Percentiles rank a stretch among this genome's conserved stretches.
These are phyloP conservation scores for Alethe castanea DNA, from an alignment of 2,113 vertebrate species.

Conservation along the genomic window DNA sequence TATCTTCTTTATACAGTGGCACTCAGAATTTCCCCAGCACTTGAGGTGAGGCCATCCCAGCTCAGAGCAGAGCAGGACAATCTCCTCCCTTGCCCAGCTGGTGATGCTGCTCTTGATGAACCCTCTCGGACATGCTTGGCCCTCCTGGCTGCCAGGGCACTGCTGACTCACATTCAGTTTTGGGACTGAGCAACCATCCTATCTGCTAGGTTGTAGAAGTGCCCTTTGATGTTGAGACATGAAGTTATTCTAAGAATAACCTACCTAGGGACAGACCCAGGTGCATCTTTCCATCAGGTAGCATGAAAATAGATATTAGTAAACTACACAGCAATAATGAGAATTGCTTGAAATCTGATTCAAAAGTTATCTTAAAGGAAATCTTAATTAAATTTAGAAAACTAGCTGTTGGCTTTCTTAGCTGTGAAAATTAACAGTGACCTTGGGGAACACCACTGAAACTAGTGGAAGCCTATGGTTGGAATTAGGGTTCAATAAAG, in stretches of 20 bases:
- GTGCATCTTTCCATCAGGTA: background rate
- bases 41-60: fast-evolving
- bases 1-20: too few species aligned
- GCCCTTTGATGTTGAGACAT: background rate
- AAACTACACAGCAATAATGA: background rate
- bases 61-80: background rate
- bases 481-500: background rate
- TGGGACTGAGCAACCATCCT: background rate
- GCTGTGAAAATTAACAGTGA: background rate
- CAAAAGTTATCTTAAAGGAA: background rate
- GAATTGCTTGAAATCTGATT: background rate
- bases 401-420: background rate
- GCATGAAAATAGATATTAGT: background rate
- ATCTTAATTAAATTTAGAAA: background rate
- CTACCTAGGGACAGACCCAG: background rate
- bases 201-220: background rate
- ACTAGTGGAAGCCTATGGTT: background rate
- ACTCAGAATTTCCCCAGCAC: background rate
- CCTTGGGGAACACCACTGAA: background rate
- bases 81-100: fast-evolving
- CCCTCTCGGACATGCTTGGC: fast-evolving
- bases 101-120: background rate
- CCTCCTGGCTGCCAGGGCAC: background rate
- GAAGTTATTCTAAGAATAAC: background rate
- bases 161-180: fast-evolving